Conservation (phyloP, 2,888 invertebrate genomes). For the Cryptophagus acutangulus region DNA sequence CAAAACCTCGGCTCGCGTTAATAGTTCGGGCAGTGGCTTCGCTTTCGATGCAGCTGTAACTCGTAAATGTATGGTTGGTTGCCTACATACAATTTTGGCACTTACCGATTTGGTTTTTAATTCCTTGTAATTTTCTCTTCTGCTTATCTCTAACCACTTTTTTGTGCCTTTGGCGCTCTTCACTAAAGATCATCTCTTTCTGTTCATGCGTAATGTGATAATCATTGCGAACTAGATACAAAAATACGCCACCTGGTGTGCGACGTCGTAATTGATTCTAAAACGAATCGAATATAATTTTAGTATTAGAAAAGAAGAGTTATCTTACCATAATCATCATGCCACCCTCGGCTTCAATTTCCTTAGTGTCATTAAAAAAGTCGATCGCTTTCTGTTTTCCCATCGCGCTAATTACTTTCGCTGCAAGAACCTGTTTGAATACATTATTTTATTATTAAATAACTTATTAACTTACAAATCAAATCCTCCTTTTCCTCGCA, state of each 20-base stretch:
- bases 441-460: slow-evolving; percentile 13
- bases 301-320: not conserved
- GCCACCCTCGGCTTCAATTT: slow-evolving; percentile 79
- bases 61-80: slow-evolving; percentile 9
- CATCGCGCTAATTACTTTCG: slow-evolving; percentile 63
- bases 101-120: slow-evolving; percentile 52
- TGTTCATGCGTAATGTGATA: slow-evolving; percentile 61
- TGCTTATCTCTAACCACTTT: slow-evolving; percentile 55
- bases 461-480: slow-evolving; percentile 54
- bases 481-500: slow-evolving; percentile 69
- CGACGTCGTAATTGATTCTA: slow-evolving; percentile 74
- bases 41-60: slow-evolving; percentile 26
- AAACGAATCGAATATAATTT: slow-evolving; percentile 17
- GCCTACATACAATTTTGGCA: slow-evolving; percentile 7
- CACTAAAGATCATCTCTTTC: slow-evolving; percentile 63
- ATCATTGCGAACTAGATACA: slow-evolving; percentile 73
- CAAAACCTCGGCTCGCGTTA: slow-evolving; percentile 56
- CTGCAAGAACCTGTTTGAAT: too few relatives aligned
- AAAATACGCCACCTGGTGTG: slow-evolving; percentile 82
- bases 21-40: slow-evolving; percentile 58
- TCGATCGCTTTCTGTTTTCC: slow-evolving; percentile 71
- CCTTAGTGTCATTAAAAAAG: slow-evolving; percentile 73
- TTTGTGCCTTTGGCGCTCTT: slow-evolving; percentile 57
- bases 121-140: slow-evolving; percentile 62
- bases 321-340: slow-evolving; percentile 70